phyloP scores from a whole-genome alignment of 1,140 invertebrate species.

The Magallana ariakensis region DNA sequence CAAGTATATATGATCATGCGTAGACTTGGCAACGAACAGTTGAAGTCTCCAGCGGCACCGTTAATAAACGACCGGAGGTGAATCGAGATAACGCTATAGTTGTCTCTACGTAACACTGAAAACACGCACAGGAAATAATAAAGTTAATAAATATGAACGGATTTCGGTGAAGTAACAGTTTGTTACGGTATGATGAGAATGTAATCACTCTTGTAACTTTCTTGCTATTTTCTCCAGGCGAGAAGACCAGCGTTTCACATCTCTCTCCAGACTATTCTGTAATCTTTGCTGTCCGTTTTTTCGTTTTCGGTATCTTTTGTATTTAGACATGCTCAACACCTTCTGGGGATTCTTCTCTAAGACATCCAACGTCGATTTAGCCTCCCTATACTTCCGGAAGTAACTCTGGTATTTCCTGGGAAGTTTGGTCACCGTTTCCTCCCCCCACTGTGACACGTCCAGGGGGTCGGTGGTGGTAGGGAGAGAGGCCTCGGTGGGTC shows the following conservation, averaged over 20 bases:
- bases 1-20: neutral
- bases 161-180: neutral
- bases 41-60: neutral
- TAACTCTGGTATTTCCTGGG: constrained; percentile 6
- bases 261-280: neutral
- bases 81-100: neutral
- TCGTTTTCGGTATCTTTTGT: neutral
- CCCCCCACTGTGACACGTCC: neutral
- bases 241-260: neutral
- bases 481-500: neutral
- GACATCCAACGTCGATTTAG: constrained; percentile 6
- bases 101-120: neutral
- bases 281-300: neutral
- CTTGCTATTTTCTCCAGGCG: neutral
- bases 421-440: neutral
- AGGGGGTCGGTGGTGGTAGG: neutral
- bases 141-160: constrained; percentile 25
- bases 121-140: neutral
- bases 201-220: neutral
- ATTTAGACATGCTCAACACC: constrained; percentile 11
- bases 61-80: neutral
- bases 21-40: neutral
- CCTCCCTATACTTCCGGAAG: neutral
- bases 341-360: neutral
- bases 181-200: neutral